These are phyloP conservation scores for Chiroxiphia lanceolata DNA, from an alignment of 2,797 vertebrate genomes.

Conservation along the genomic window DNA sequence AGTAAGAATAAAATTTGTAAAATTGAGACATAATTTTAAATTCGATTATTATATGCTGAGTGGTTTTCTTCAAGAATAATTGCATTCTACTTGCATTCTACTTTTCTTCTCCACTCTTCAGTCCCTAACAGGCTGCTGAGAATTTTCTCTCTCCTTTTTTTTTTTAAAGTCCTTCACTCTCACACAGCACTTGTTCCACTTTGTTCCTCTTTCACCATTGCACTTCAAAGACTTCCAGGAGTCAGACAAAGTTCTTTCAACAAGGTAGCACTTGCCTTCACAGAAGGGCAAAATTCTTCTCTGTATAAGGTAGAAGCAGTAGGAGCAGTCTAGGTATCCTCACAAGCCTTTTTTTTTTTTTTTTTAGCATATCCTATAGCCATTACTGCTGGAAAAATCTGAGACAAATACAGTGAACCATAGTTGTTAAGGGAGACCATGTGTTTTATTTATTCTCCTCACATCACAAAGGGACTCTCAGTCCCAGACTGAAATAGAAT, in stretches of 20 bases:
- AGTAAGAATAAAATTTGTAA: not conserved
- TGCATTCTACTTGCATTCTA: not conserved
- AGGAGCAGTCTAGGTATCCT: not conserved
- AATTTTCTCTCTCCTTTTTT: not conserved
- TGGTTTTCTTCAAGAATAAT: not conserved
- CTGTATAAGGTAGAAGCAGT: not conserved
- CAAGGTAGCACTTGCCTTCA: not conserved
- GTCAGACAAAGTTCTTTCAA: conserved; percentile 25
- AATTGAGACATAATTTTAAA: not conserved
- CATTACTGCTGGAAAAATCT: not conserved
- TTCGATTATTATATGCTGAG: not conserved
- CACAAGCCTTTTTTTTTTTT: not conserved
- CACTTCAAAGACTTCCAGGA: conserved; percentile 43
- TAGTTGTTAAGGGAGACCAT: not conserved
- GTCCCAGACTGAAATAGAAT: not conserved
- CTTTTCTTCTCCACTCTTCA: not conserved
- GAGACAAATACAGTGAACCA: not conserved
- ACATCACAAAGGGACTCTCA: not conserved
- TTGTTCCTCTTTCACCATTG: conserved; percentile 25
- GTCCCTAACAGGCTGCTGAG: not conserved
- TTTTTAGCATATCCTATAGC: not conserved
- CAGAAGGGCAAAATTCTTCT: conserved; percentile 1
- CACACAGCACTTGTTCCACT: not conserved
- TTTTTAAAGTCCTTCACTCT: not conserved
- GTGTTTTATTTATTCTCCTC: not conserved